Conservation (phyloP, 2,113 vertebrate species). For the Spermophilus dauricus region DNA sequence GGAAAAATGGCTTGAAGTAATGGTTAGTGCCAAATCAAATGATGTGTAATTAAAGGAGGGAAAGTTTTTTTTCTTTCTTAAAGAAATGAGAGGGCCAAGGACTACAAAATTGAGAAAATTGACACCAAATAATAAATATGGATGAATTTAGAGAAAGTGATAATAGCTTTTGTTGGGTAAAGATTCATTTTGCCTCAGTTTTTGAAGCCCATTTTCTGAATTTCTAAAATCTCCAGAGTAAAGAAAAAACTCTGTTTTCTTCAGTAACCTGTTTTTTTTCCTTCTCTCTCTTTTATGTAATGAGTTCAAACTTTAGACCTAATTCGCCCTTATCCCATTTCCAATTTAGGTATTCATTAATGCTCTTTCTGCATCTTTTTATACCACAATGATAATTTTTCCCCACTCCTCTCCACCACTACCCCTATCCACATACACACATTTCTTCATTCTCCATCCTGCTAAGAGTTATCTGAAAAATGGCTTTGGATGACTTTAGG, state of each 20-base stretch:
- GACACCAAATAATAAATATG: conserved; percentile 37
- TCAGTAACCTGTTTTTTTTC: background rate
- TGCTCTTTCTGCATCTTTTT: conserved; percentile 24
- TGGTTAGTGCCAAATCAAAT: conserved; percentile 10
- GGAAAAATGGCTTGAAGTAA: background rate
- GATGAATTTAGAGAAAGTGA: background rate
- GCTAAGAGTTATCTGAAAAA: background rate
- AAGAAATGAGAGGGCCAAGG: background rate
- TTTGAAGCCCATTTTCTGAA: conserved; percentile 1
- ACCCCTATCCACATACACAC: background rate
- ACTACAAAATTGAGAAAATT: conserved; percentile 28
- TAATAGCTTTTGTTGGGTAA: conserved; percentile 10
- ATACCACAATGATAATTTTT: background rate
- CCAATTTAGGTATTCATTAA: background rate
- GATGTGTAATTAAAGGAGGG: background rate
- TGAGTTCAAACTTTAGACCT: background rate
- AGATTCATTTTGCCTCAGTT: background rate
- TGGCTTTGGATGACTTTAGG: background rate
- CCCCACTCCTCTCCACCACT: background rate
- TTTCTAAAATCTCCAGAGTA: background rate
- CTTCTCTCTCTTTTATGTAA: background rate
- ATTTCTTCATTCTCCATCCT: conserved; percentile 11
- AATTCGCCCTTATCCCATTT: background rate
- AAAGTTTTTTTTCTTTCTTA: conserved; percentile 18
- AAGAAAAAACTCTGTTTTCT: conserved; percentile 19